Evolutionary conservation across 2,888 invertebrate genomes (phyloP).

Genomic region (Drosophila trichaetosa): DNA sequence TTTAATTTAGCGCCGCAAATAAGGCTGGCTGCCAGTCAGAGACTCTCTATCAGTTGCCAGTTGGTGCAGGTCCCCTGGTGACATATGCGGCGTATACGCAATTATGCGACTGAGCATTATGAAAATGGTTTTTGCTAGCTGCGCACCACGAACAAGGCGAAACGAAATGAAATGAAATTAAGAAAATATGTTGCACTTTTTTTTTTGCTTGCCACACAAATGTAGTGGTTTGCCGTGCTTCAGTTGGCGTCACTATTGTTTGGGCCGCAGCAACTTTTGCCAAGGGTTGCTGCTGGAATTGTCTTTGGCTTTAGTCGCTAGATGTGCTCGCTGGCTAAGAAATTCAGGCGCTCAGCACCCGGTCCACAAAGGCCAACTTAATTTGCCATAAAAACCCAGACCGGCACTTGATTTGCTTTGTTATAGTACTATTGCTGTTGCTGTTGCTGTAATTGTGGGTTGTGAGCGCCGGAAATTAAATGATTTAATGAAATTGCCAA

Average conservation of each 20-base stretch:
- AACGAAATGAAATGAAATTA: constrained; percentile 70
- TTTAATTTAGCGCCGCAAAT: constrained; percentile 62
- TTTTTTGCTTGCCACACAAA: constrained; percentile 45
- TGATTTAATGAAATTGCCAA: constrained; percentile 79
- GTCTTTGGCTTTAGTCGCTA: constrained; percentile 64
- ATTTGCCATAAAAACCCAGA: constrained; percentile 74
- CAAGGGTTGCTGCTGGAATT: constrained; percentile 49
- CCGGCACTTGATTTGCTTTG: constrained; percentile 69
- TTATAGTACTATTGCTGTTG: constrained; percentile 28
- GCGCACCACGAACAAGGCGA: background rate
- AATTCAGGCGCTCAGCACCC: background rate
- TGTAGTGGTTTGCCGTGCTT: constrained; percentile 30
- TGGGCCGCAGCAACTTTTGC: constrained; percentile 39
- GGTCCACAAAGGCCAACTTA: constrained; percentile 59
- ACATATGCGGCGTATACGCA: constrained; percentile 73
- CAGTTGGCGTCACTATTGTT: background rate
- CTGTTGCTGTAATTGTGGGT: constrained; percentile 36
- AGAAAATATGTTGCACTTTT: constrained; percentile 75
- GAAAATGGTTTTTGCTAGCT: constrained; percentile 52
- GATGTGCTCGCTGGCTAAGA: constrained; percentile 35
- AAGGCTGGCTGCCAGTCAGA: constrained; percentile 6
- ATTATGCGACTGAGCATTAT: constrained; percentile 70
- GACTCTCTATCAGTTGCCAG: constrained; percentile 1
- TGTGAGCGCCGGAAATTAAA: constrained; percentile 74
- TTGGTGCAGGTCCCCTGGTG: constrained; percentile 2